Evolutionary conservation across 2,797 vertebrate genomes (phyloP).

Genomic region (Synanceia verrucosa): DNA sequence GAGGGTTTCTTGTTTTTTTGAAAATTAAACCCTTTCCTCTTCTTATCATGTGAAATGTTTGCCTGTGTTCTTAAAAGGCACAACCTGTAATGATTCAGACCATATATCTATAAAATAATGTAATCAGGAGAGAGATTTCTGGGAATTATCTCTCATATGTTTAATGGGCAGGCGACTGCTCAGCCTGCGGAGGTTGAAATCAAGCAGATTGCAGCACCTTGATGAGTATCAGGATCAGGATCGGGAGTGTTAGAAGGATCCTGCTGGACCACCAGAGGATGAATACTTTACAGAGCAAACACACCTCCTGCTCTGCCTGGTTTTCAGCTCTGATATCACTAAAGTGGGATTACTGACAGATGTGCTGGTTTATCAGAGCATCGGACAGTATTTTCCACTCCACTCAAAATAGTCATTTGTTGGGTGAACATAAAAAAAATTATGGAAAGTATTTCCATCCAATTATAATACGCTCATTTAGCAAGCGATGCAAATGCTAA

Average conservation of each 20-base stretch:
- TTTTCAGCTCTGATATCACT: slow-evolving; percentile 74
- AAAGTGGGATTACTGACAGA: slow-evolving; percentile 72
- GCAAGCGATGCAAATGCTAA: no score
- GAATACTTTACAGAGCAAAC: slow-evolving; percentile 57
- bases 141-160: slow-evolving; percentile 23
- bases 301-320: slow-evolving; percentile 48
- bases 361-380: slow-evolving; percentile 63
- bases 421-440: no score
- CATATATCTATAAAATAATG: slow-evolving; percentile 35
- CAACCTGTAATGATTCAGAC: slow-evolving; percentile 21
- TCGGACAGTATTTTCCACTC: slow-evolving; percentile 1
- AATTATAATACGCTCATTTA: no score
- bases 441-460: no score
- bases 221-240: slow-evolving; percentile 51
- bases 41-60: neutral
- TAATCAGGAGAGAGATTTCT: slow-evolving; percentile 31
- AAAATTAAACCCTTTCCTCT: neutral
- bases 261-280: slow-evolving; percentile 64
- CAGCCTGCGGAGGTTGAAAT: slow-evolving; percentile 42
- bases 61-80: slow-evolving; percentile 25
- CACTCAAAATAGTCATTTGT: no score
- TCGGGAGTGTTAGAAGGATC: slow-evolving; percentile 31
- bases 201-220: slow-evolving; percentile 45
- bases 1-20: neutral
- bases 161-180: slow-evolving; percentile 3